These are phyloP conservation scores for Ailurus styani DNA, from an alignment of 2,113 vertebrate species.

Conservation along the genomic window DNA sequence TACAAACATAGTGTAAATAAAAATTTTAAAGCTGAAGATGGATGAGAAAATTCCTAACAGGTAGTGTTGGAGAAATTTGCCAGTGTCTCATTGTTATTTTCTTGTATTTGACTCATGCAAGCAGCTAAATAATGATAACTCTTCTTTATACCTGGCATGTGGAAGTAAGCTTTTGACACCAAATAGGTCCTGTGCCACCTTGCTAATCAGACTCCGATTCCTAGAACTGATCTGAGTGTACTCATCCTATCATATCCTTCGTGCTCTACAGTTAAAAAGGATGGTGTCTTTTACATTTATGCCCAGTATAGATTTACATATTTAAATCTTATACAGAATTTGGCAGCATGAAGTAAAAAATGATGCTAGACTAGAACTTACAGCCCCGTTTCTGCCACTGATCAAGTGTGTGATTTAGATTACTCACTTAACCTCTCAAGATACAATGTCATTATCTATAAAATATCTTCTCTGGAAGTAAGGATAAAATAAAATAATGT, in stretches of 20 bases:
- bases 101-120: not conserved
- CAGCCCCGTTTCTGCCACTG: not conserved
- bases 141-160: not conserved
- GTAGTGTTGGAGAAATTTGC: not conserved
- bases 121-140: not conserved
- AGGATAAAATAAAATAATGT: not conserved
- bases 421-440: slow-evolving; percentile 29
- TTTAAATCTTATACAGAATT: not conserved
- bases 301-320: not conserved
- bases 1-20: not conserved
- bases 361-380: not conserved
- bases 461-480: not conserved
- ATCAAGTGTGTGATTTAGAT: slow-evolving; percentile 9
- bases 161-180: not conserved
- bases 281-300: not conserved
- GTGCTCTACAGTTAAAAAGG: not conserved
- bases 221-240: not conserved
- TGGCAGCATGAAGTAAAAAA: not conserved
- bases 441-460: not conserved
- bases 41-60: not conserved
- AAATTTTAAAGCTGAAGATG: not conserved
- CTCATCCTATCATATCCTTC: not conserved
- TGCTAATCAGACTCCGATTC: not conserved
- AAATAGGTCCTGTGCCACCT: not conserved
- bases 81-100: not conserved